Base-by-base conservation (phyloP, 2,113 vertebrate genomes). In the Clarias macrocephalus region DNA sequence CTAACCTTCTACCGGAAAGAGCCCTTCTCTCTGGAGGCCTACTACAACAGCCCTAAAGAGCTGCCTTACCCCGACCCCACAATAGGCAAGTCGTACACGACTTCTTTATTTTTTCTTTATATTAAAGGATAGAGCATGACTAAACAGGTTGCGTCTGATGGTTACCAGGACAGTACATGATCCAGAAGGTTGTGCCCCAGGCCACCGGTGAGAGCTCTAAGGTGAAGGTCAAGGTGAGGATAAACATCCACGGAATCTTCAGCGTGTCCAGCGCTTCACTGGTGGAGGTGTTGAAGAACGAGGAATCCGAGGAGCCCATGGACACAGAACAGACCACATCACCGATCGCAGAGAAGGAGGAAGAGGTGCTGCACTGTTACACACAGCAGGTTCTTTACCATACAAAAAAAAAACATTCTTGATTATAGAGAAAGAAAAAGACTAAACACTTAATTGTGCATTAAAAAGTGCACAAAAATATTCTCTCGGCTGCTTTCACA, bases 1-100 rank as follows among this genome's bases (percentile, higher is more conserved):
- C 95, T 99, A 90, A 98, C 98, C 0, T 99, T 99, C 95, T 99
- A 98, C 93, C 96, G 98, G 86, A 99, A 95, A 92, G 98, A 99
- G 54, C 96, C 98, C 11, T 99, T 99, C 68, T 96, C 96, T 85
- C 93, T 99, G 89, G 98, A 99, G 90, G 98, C 98, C 0, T 98
- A 97, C 90, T 99, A 99, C 90, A 97, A 94, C 82, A 92, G 42
- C 89, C 96, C 97, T 82, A 96, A 96, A 93, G 97, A 97, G 83
- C 88, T 99, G 89, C 97, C 97, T 56, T 99, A 98, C 85, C 98
- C 98, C 82, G 97, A 99, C 88, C 96, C 97, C 90, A 96, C 96
- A 88, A 98, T 99, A 93, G 98, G 98, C 96, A 94, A 92, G 94
- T 42, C 79, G 65, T 54, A 23, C 11, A 2, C 18, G 19, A n/a